Conservation (phyloP, 2,888 invertebrate genomes). For the Andricus curvator region DNA sequence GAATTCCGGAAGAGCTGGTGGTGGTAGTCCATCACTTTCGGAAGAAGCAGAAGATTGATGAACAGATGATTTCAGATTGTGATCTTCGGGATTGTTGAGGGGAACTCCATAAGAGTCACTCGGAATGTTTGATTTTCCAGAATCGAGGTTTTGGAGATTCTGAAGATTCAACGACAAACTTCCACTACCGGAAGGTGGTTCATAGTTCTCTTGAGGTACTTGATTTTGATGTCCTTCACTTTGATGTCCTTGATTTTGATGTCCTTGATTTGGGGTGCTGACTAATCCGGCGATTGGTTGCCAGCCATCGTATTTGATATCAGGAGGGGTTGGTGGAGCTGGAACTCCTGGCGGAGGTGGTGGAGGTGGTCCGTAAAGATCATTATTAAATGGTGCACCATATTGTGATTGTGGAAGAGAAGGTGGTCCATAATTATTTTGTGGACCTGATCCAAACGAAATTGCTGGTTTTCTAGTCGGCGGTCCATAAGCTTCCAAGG, state of each 20-base stretch:
- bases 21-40: constrained; percentile 71
- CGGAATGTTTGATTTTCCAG: constrained; percentile 63
- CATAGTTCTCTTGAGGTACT: constrained; percentile 68
- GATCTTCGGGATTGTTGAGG: constrained; percentile 71
- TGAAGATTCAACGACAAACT: constrained; percentile 46
- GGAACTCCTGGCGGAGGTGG: constrained; percentile 85
- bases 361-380: constrained; percentile 82
- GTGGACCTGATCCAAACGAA: constrained; percentile 63
- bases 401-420: constrained; percentile 67
- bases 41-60: constrained; percentile 62
- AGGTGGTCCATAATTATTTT: constrained; percentile 66
- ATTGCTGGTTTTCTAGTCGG: constrained; percentile 61
- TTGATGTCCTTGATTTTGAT: constrained; percentile 23
- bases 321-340: constrained; percentile 87
- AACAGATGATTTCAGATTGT: constrained; percentile 70
- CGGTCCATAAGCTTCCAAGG: constrained; percentile 74
- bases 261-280: constrained; percentile 58
- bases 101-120: constrained; percentile 81
- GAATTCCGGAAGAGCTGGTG: constrained; percentile 71
- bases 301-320: constrained; percentile 91
- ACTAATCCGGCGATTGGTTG: constrained; percentile 88
- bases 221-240: constrained; percentile 42
- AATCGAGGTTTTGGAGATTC: constrained; percentile 51
- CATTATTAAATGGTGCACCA: constrained; percentile 75
- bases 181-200: constrained; percentile 74